Evolutionary conservation across 2,888 invertebrate genomes (phyloP).

Genomic region (Trissoscelio sp.): DNA sequence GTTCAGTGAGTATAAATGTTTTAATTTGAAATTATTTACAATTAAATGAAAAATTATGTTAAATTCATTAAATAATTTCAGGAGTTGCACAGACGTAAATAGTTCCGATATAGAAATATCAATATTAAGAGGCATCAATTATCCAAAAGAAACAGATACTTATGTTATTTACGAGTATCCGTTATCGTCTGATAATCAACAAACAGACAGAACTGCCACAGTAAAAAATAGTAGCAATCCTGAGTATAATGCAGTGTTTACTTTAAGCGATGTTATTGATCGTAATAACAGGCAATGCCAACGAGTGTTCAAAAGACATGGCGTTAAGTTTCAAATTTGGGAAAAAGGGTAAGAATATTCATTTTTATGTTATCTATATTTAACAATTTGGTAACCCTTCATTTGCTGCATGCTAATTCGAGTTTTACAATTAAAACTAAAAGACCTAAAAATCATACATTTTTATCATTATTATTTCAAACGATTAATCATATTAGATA

Average conservation of each 20-base stretch:
- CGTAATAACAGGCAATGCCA: conserved; percentile 92
- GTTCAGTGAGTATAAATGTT: conserved; percentile 87
- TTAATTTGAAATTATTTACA: too few relatives aligned
- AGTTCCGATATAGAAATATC: conserved; percentile 95
- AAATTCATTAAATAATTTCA: conserved; percentile 73
- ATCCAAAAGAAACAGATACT: conserved; percentile 95
- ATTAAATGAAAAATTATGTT: too few relatives aligned
- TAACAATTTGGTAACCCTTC: not conserved
- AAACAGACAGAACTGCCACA: conserved; percentile 90
- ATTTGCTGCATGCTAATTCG: too few relatives aligned
- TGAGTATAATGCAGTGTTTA: conserved; percentile 91
- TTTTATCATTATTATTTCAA: too few relatives aligned
- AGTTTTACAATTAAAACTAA: too few relatives aligned
- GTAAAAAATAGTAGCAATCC: conserved; percentile 95
- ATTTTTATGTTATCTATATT: not conserved
- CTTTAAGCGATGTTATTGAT: conserved; percentile 89
- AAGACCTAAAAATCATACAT: too few relatives aligned
- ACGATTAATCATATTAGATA: too few relatives aligned
- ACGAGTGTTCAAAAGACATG: conserved; percentile 72
- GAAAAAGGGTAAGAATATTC: conserved; percentile 91
- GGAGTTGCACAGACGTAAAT: conserved; percentile 94
- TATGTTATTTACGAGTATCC: conserved; percentile 97
- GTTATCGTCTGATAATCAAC: conserved; percentile 91
- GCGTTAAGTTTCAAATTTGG: conserved; percentile 94
- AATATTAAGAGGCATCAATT: conserved; percentile 94